phyloP scores from a whole-genome alignment of 2,113 vertebrate genomes.

The Leucoraja erinaceus region DNA sequence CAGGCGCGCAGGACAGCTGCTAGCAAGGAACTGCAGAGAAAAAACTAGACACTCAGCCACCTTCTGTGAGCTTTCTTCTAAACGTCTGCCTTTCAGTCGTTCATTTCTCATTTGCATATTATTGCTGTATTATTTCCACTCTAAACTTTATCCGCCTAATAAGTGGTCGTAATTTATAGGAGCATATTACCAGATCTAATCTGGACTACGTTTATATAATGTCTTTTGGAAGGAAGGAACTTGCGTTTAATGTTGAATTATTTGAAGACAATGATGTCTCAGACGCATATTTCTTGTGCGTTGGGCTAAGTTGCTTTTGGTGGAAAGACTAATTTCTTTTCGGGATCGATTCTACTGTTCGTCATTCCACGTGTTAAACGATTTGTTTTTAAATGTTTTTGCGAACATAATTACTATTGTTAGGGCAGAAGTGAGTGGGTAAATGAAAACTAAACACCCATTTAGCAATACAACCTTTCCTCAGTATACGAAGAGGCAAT shows the following conservation, averaged over 20 bases:
- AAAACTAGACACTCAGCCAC: conserved; percentile 21
- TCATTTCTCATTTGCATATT: conserved; percentile 13
- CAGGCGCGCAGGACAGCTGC: conserved; percentile 47
- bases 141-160: background rate
- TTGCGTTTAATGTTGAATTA: background rate
- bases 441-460: background rate
- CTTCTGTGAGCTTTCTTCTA: conserved; percentile 25
- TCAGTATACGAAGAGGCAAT: no score
- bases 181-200: background rate
- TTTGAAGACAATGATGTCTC: background rate
- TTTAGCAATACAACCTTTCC: background rate
- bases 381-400: background rate
- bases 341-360: background rate
- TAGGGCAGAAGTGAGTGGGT: background rate
- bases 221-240: background rate
- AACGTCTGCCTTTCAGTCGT: conserved; percentile 6
- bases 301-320: background rate
- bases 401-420: no score
- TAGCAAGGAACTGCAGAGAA: conserved; percentile 40
- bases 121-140: background rate
- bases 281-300: background rate
- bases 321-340: background rate
- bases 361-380: background rate
- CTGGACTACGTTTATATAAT: background rate
- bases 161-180: background rate